Percentiles rank a stretch among this genome's conserved stretches.
phyloP scores from a whole-genome alignment of 2,797 vertebrate genomes.

The Brachyrhaphis roseni region DNA sequence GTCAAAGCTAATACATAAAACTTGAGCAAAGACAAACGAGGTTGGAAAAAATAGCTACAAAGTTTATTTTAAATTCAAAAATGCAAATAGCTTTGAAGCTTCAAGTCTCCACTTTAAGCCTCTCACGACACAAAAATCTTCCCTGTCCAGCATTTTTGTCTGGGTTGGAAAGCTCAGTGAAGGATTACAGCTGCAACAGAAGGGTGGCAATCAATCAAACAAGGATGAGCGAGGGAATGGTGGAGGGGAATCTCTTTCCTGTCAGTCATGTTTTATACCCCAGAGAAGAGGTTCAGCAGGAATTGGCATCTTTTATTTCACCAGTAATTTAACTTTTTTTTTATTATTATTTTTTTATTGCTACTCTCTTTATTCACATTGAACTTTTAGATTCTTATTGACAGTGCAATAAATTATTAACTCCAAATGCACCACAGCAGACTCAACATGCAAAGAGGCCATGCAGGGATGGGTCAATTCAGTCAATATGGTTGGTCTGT shows the following conservation, averaged over 20 bases:
- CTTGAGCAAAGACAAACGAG: constrained; percentile 4
- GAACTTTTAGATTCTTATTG: constrained; percentile 18
- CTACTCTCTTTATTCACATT: constrained; percentile 38
- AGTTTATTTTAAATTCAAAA: constrained; percentile 15
- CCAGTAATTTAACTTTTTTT: constrained; percentile 31
- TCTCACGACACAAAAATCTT: constrained; percentile 24
- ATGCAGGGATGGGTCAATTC: constrained; percentile 17
- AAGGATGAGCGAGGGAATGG: constrained; percentile 48
- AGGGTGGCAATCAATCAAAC: constrained; percentile 68
- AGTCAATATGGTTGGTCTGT: constrained; percentile 27
- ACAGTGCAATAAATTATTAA: constrained; percentile 29
- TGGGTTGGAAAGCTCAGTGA: constrained; percentile 50
- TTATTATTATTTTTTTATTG: constrained; percentile 37
- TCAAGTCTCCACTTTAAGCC: constrained; percentile 24
- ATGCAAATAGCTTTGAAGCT: constrained; percentile 16
- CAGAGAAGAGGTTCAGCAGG: constrained; percentile 39
- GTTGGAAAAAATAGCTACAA: not conserved
- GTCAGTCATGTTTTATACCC: constrained; percentile 62
- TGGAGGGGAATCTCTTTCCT: constrained; percentile 39
- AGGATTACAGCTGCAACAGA: constrained; percentile 61
- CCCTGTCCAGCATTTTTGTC: constrained; percentile 48
- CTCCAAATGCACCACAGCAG: constrained; percentile 15
- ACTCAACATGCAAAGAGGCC: constrained; percentile 1
- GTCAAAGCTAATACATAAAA: not conserved
- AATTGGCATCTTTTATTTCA: constrained; percentile 42